Evolutionary conservation across 2,888 invertebrate genomes (phyloP).

Genomic region (Pandemis cinnamomeana): DNA sequence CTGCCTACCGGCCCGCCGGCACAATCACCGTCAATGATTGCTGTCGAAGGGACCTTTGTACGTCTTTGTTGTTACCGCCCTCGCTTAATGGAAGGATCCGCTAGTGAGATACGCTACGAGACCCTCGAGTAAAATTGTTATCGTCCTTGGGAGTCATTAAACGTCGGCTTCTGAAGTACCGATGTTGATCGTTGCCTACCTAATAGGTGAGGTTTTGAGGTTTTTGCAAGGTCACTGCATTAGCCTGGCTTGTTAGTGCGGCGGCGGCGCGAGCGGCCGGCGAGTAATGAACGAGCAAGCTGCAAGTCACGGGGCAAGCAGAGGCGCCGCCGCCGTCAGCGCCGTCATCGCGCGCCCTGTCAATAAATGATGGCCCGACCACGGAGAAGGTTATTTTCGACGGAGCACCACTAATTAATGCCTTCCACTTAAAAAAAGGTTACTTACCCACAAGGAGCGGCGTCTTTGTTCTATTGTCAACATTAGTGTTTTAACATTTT

Average conservation of each 20-base stretch:
- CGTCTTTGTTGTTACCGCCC: constrained; percentile 74
- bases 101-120: constrained; percentile 56
- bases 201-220: constrained; percentile 47
- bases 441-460: constrained; percentile 64
- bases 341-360: constrained; percentile 75
- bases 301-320: constrained; percentile 79
- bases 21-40: constrained; percentile 71
- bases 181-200: constrained; percentile 44
- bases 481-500: constrained; percentile 55
- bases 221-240: constrained; percentile 83
- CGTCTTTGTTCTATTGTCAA: constrained; percentile 75
- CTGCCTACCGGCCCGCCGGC: constrained; percentile 47
- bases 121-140: constrained; percentile 64
- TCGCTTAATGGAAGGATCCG: constrained; percentile 61
- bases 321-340: constrained; percentile 72
- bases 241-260: constrained; percentile 82
- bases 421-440: constrained; percentile 69
- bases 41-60: constrained; percentile 58
- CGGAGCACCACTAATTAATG: constrained; percentile 80
- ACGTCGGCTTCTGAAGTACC: constrained; percentile 76
- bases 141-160: constrained; percentile 76
- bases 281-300: constrained; percentile 74
- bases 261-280: constrained; percentile 53
- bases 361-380: constrained; percentile 78
- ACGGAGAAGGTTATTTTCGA: constrained; percentile 79